phyloP scores from a whole-genome alignment of 2,888 invertebrate species.

The Pardosa pseudoannulata region DNA sequence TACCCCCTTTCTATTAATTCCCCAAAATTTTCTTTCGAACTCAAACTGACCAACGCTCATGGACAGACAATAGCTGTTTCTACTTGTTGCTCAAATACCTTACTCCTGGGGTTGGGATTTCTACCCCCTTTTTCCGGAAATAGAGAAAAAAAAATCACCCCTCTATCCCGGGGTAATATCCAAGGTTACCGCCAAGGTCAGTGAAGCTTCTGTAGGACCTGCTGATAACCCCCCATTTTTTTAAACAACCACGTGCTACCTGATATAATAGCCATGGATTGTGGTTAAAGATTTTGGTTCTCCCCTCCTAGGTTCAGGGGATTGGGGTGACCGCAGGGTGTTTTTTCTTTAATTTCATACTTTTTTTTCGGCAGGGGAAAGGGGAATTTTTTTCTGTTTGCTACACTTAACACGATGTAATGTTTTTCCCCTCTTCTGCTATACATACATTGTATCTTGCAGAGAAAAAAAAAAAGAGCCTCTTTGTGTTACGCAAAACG shows the following conservation, averaged over 20 bases:
- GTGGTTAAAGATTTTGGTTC: background rate
- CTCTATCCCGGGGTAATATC: background rate
- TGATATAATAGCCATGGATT: constrained; percentile 1
- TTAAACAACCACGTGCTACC: constrained; percentile 9
- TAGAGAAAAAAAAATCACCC: background rate
- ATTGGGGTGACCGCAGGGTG: constrained; percentile 6
- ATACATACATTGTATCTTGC: too few relatives aligned
- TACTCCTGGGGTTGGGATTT: background rate
- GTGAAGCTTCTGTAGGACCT: background rate
- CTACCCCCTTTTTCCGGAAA: constrained; percentile 16
- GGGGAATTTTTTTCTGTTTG: background rate
- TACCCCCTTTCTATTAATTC: too few relatives aligned
- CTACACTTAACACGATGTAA: background rate
- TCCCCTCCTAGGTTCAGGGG: constrained; percentile 2
- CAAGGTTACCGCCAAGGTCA: constrained; percentile 17
- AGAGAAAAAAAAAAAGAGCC: too few relatives aligned
- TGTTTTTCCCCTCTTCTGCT: background rate
- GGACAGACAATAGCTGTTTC: background rate
- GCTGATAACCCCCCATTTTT: too few relatives aligned
- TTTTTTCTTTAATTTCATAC: background rate
- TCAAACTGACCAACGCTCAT: background rate
- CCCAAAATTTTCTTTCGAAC: background rate
- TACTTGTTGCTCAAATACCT: background rate
- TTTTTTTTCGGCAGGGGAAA: background rate
- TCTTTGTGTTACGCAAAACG: too few relatives aligned